Base-by-base conservation (phyloP, 1,140 invertebrate genomes). In the Pectinophora gossypiella region DNA sequence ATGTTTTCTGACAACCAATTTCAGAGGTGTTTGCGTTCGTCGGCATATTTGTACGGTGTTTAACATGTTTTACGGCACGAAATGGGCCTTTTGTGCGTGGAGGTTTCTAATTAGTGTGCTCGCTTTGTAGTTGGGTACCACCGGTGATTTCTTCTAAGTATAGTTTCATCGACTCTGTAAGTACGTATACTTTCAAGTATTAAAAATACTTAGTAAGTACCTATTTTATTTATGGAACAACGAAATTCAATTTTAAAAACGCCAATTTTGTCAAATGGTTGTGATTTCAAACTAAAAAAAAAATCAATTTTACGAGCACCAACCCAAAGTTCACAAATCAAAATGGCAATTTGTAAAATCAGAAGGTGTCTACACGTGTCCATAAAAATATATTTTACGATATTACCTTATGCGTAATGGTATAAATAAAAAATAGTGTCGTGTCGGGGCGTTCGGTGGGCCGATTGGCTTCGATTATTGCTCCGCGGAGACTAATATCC, bases 1-100 rank as follows among this genome's bases (percentile, higher is more conserved):
- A 76, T 76, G 76, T 74, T 82, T 76, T 72, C 79, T 82, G 76
- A 83, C 79, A 77, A 77, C 68, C 76, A 84, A 82, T 83, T 86
- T 79, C 66, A 69, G 66, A 73, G 58, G 38, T 76, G 72, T 86
- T 84, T 81, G 67, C 69, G 19, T 61, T 54, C 44, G 35, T 16
- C 55, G 49, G 54, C 51, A 38, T 57, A 51, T 58, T 55, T 59
- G 54, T 55, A 36, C 35, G 59, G 40, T 54, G 50, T 59, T 54
- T 48, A 52, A 54, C 38, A 43, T 48, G 20, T 51, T 48, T 19
- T 23, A 20, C 15, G 46, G 19, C 9, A n/a, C n/a, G n/a, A 32
- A 32, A n/a, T 32, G 27, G 9, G 7, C 27, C 27, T 32, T 32
- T 32, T 32, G 9, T 32, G 27, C 27, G 27, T 32, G 27, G 9